Evolutionary conservation across 2,888 invertebrate genomes (phyloP), one percentile per base, ranked within the genome.

Genomic region (Xanthorhoe designata): DNA sequence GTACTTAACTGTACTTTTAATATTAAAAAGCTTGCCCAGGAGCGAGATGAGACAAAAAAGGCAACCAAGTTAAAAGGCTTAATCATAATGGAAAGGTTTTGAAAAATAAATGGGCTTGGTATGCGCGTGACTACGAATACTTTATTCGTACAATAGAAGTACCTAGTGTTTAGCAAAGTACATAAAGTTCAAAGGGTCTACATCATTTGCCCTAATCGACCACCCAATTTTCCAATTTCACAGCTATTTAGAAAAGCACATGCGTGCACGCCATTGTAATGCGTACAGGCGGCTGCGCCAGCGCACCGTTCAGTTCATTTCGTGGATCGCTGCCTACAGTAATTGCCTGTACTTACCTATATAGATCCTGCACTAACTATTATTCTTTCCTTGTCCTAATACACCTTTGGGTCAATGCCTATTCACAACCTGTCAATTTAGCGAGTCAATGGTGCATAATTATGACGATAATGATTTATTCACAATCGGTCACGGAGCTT

Each of bases 241-340:
- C 80, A 79, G 82, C 71, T 79, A 78, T 81, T 82, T 78, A 32
- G 75, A 78, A 77, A 76, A 74, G 72, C 74, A 68, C 67, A 67
- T 24, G 53, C 64, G 53, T 68, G 57, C 52, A 49, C 52, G 69
- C 70, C 59, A 74, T 78, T 80, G 75, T 78, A 77, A 75, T 72
- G 68, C 64, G 64, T 69, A 51, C 71, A 70, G 74, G 74, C 73
- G 72, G 67, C 67, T 63, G 76, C 74, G 73, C 61, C 52, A 54
- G 78, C 76, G 78, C 80, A 81, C 75, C 77, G 75, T 75, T 74
- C 75, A 78, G 75, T 75, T 79, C 74, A 91, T 91, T 92, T 88
- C 86, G 83, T 88, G 88, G 85, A 79, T 87, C 83, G 80, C 78
- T 88, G 88, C 83, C 69, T 77, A 61, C 83, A 70, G 78, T 91